Evolutionary conservation across 2,113 vertebrate species (phyloP).

Genomic region (Chaetops frenatus): DNA sequence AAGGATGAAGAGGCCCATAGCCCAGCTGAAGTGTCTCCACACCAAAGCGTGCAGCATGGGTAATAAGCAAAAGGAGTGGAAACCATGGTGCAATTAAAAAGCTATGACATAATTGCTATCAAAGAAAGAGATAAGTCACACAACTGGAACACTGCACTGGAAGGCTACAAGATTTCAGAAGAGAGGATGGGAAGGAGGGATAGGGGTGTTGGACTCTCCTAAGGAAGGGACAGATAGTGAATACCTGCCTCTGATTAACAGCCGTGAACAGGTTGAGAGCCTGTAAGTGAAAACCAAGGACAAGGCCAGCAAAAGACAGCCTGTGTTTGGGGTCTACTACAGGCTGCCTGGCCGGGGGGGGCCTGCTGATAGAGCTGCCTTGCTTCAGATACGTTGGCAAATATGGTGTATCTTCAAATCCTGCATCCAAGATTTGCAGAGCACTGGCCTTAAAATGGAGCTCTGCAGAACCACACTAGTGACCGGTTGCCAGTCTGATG

Average conservation of each 20-base stretch:
- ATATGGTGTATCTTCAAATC: rapidly evolving
- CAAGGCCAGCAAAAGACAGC: not conserved
- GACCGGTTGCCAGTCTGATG: not conserved
- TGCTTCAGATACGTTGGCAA: not conserved
- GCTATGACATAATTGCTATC: not conserved
- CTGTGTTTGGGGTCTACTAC: not conserved
- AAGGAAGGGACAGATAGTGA: not conserved
- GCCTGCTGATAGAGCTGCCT: not conserved
- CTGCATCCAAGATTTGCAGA: not conserved
- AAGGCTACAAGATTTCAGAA: not conserved
- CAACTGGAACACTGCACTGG: not conserved
- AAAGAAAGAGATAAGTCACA: not conserved
- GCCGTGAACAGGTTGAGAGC: not conserved
- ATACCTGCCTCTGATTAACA: not conserved
- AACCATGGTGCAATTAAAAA: not conserved
- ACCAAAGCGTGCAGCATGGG: not conserved
- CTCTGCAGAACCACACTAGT: not conserved
- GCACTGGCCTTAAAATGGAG: not conserved
- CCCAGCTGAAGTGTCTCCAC: not conserved
- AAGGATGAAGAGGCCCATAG: not conserved
- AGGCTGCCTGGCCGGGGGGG: not conserved
- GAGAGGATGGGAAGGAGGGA: not conserved
- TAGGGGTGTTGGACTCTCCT: not conserved
- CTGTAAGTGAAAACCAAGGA: not conserved
- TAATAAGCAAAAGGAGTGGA: not conserved